These are phyloP conservation scores for Catagonus wagneri DNA, from an alignment of 2,113 vertebrate genomes.

Conservation along the genomic window DNA sequence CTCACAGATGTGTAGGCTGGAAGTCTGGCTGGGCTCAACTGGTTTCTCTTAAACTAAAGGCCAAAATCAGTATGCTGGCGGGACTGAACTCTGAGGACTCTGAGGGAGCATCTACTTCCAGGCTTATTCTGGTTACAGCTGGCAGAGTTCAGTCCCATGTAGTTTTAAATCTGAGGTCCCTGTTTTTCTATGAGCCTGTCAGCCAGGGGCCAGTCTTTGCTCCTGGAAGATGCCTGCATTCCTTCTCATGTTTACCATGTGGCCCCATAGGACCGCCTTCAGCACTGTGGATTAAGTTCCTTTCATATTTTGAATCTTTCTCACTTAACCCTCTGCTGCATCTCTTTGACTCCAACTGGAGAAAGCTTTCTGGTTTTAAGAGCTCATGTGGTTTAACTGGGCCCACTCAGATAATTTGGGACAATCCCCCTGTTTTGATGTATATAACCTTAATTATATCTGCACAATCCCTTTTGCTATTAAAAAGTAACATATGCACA, in stretches of 20 bases:
- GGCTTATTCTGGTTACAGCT: background rate
- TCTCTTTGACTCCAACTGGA: background rate
- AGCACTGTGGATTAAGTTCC: background rate
- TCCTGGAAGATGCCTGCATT: background rate
- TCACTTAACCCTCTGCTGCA: background rate
- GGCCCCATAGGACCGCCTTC: background rate
- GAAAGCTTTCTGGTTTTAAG: conserved; percentile 6
- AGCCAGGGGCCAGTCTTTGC: background rate
- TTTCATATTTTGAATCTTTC: background rate
- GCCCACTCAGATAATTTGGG: background rate
- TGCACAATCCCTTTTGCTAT: background rate
- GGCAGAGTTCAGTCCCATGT: background rate
- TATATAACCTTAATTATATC: background rate
- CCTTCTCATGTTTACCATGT: background rate
- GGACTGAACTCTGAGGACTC: background rate
- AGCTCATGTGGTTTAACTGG: background rate
- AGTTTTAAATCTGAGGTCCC: background rate
- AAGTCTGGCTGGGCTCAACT: background rate
- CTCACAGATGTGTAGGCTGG: background rate
- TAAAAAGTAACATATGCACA: background rate
- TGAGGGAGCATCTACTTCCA: background rate
- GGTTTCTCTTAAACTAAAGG: background rate
- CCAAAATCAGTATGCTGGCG: background rate
- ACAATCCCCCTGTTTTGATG: background rate
- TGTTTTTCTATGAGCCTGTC: background rate